Percentiles rank a stretch among this genome's conserved stretches.
Evolutionary conservation across 2,797 vertebrate genomes (phyloP).

Genomic region (Catharus ustulatus): DNA sequence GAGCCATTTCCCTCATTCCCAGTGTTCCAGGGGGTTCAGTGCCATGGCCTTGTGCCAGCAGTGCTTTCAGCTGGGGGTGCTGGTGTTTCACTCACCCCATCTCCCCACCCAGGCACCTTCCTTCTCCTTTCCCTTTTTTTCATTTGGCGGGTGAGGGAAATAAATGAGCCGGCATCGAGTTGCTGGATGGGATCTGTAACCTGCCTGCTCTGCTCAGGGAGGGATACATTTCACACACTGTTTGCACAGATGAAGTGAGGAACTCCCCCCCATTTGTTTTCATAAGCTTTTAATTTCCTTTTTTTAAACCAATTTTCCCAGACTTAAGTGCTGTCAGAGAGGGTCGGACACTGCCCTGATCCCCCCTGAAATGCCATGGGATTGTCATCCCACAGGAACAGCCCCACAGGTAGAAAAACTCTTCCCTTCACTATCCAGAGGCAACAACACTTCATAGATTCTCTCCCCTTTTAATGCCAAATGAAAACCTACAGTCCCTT

Average conservation of each 20-base stretch:
- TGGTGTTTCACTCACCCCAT: background rate
- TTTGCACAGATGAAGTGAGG: slow-evolving; percentile 48
- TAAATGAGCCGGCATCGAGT: background rate
- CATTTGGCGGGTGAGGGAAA: background rate
- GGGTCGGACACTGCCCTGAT: background rate
- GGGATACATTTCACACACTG: slow-evolving; percentile 15
- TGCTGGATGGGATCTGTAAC: background rate
- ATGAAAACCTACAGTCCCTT: background rate
- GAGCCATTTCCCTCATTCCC: background rate
- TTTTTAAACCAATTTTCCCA: background rate
- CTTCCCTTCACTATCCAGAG: slow-evolving; percentile 7
- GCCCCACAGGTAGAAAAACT: background rate
- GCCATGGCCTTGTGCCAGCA: background rate
- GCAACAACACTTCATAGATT: background rate
- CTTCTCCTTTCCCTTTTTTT: background rate
- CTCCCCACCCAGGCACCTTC: background rate
- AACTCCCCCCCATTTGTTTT: background rate
- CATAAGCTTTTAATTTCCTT: slow-evolving; percentile 38
- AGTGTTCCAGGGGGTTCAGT: background rate
- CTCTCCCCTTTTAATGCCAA: background rate
- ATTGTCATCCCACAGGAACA: background rate
- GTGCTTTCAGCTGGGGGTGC: fast-evolving
- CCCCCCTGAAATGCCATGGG: background rate
- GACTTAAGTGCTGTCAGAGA: background rate
- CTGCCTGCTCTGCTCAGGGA: background rate